Evolutionary conservation across 2,797 vertebrate species (phyloP).

Genomic region (Perdix hodgsoniae): DNA sequence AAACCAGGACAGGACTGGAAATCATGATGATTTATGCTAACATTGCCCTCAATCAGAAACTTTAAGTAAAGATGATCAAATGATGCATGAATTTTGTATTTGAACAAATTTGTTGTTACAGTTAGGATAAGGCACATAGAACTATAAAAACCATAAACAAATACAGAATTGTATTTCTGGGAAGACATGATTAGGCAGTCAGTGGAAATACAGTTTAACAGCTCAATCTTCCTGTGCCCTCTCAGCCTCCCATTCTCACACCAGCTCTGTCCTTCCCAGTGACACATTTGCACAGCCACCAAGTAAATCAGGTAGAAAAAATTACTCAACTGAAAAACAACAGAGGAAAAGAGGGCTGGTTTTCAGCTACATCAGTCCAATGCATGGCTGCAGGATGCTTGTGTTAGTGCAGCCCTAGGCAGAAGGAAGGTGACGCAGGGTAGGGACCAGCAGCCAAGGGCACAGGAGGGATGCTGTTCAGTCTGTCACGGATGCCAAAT

Average conservation of each 20-base stretch:
- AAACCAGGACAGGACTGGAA: not conserved
- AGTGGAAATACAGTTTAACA: not conserved
- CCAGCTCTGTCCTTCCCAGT: not conserved
- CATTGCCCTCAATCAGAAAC: slow-evolving; percentile 68
- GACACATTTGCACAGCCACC: not conserved
- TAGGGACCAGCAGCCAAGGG: not conserved
- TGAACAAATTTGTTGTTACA: not conserved
- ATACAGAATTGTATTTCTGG: not conserved
- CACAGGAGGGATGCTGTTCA: not conserved
- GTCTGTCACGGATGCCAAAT: not conserved
- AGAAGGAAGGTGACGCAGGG: not conserved
- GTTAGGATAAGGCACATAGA: not conserved
- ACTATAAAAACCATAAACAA: not conserved
- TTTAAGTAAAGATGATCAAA: slow-evolving; percentile 26
- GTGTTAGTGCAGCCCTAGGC: not conserved
- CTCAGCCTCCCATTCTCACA: not conserved
- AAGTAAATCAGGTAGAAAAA: not conserved
- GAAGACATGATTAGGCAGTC: not conserved
- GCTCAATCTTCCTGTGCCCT: not conserved
- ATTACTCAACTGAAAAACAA: slow-evolving; percentile 1
- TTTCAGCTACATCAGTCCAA: not conserved
- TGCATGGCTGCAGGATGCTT: not conserved
- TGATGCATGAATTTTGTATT: not conserved
- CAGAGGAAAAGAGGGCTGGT: rapidly evolving
- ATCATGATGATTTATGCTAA: slow-evolving; percentile 36